Conservation (phyloP, 2,113 vertebrate species). For the Nettapus auritus region DNA sequence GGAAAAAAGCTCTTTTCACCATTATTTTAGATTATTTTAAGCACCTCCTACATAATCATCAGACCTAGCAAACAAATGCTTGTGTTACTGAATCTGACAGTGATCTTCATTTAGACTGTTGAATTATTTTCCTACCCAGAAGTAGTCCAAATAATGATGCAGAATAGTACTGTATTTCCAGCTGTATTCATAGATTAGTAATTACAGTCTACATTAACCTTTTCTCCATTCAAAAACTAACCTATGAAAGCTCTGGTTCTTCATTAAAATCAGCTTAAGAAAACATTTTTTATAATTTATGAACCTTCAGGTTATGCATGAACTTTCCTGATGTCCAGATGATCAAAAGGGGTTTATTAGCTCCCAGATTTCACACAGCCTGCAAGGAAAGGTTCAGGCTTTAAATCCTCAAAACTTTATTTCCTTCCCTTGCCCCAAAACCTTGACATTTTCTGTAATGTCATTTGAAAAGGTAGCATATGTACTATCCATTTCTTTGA, state of each 20-base stretch:
- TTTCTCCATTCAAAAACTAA: slow-evolving; percentile 17
- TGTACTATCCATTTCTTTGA: neutral
- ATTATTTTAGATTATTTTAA: neutral
- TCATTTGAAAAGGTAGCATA: neutral
- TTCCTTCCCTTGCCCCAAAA: neutral
- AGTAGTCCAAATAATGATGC: neutral
- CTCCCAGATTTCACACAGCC: neutral
- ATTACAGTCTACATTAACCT: slow-evolving; percentile 31
- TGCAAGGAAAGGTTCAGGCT: neutral
- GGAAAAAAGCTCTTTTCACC: neutral
- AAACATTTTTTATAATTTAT: neutral
- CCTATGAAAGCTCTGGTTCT: neutral
- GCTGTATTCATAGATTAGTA: neutral
- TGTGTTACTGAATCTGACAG: neutral
- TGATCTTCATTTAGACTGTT: neutral
- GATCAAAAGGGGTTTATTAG: neutral
- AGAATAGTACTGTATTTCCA: neutral
- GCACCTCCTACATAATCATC: neutral
- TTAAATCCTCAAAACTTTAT: neutral
- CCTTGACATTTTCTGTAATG: slow-evolving; percentile 21
- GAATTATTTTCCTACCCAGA: neutral
- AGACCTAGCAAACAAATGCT: neutral
- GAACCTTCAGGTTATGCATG: slow-evolving; percentile 30
- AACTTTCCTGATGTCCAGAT: slow-evolving; percentile 29
- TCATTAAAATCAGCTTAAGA: slow-evolving; percentile 1